Evolutionary conservation across 2,113 vertebrate genomes (phyloP), one percentile per base, ranked within the genome.

Genomic region (Archocentrus centrarchus): DNA sequence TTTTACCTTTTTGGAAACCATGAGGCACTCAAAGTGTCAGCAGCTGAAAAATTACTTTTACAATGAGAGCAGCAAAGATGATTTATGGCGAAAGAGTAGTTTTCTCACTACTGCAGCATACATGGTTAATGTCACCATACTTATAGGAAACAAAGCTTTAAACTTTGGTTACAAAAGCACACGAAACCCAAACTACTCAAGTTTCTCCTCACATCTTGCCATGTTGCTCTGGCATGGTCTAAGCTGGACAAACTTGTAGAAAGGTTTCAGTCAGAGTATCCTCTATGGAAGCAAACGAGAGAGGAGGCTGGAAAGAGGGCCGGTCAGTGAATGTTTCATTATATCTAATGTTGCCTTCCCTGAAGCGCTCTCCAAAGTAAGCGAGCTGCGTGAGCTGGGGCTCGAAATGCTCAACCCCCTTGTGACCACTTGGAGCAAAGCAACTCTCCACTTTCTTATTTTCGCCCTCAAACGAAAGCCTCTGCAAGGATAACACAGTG

Each of bases 351-450:
- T 97, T 98, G 97, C 97, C 95, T 97, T 97, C 97, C 97, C 96
- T 97, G 82, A 96, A 93, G 95, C 93, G 78, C 94, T 96, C 97
- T 98, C 98, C 97, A 98, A 99, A 97, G 97, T 98, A 98, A 98
- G 97, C 97, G 96, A 94, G 97, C 97, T 94, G 96, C 96, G 92
- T 96, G 97, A 97, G 96, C 96, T 10, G 90, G 93, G 95, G 95
- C 95, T 96, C 96, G 95, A 97, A 99, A 97, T 94, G 97, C 95
- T 97, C 96, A 98, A 97, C 96, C 97, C 97, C 97, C 97, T 97
- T 97, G 97, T 98, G 97, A 98, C 97, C 97, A 96, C 94, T 97
- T 97, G 97, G 96, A 97, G 97, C 97, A 97, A 97, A 97, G 97
- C 97, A 96, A 86, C 97, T 97, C 97, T 97, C 97, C 97, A 96